phyloP scores from a whole-genome alignment of 2,797 vertebrate genomes.

The Spinibarbus caldwelli region DNA sequence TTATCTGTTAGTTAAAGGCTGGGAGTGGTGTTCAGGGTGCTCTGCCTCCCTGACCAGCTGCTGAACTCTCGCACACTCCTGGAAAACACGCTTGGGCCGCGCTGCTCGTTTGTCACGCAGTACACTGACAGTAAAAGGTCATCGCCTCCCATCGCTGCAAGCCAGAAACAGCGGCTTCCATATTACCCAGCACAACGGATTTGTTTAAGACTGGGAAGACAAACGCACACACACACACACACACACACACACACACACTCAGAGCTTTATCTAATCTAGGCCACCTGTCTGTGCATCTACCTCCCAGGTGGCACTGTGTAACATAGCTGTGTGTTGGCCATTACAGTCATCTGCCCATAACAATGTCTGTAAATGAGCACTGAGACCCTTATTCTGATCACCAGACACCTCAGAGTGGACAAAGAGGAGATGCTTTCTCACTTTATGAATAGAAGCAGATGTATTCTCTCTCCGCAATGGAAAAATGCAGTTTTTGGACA shows the following conservation, averaged over 20 bases:
- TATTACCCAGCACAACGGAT: slow-evolving; percentile 75
- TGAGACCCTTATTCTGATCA: slow-evolving; percentile 49
- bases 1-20: slow-evolving; percentile 86
- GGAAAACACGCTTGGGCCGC: slow-evolving; percentile 83
- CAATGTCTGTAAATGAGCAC: slow-evolving; percentile 37
- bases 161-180: slow-evolving; percentile 73
- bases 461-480: background rate
- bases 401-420: slow-evolving; percentile 21
- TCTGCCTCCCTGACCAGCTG: slow-evolving; percentile 78
- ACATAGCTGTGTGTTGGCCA: slow-evolving; percentile 54
- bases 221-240: slow-evolving; percentile 51
- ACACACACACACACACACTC: slow-evolving; percentile 39
- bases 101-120: slow-evolving; percentile 85
- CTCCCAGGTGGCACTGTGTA: slow-evolving; percentile 61
- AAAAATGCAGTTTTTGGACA: background rate
- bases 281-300: slow-evolving; percentile 73
- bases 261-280: slow-evolving; percentile 79
- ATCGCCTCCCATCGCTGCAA: slow-evolving; percentile 83
- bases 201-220: slow-evolving; percentile 75
- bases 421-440: slow-evolving; percentile 25
- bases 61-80: slow-evolving; percentile 83
- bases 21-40: slow-evolving; percentile 76
- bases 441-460: slow-evolving; percentile 36
- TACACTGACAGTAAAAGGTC: slow-evolving; percentile 87
- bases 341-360: slow-evolving; percentile 59